Evolutionary conservation across 1,140 invertebrate species (phyloP).

Genomic region (Uloborus diversus): DNA sequence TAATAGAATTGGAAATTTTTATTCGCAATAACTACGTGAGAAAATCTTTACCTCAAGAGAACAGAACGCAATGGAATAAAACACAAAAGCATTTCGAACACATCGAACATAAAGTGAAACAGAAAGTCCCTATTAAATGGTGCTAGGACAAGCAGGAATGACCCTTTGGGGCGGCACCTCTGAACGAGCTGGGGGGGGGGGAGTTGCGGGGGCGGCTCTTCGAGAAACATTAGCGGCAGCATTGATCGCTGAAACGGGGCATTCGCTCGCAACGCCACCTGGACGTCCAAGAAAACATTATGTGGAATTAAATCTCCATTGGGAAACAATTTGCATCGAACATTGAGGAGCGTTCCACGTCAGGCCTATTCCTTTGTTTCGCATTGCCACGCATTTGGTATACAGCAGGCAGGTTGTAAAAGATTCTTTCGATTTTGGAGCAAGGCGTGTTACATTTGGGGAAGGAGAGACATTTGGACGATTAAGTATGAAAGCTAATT

Average conservation of each 20-base stretch:
- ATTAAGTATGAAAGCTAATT: no score
- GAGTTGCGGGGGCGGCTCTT: conserved; percentile 4
- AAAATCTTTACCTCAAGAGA: background rate
- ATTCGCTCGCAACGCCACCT: conserved; percentile 24
- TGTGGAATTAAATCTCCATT: conserved; percentile 52
- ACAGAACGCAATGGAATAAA: background rate
- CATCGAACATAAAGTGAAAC: background rate
- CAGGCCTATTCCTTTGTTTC: no score
- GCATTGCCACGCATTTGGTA: no score
- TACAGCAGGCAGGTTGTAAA: no score
- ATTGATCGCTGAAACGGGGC: conserved; percentile 9
- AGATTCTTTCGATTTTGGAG: no score
- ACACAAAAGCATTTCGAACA: background rate
- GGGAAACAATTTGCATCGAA: conserved; percentile 54
- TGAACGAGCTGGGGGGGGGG: background rate
- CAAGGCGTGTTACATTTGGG: no score
- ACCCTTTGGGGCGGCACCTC: conserved; percentile 15
- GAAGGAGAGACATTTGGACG: no score
- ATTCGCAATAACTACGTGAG: background rate
- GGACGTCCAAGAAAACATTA: conserved; percentile 47
- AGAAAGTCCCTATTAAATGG: background rate
- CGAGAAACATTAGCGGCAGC: conserved; percentile 41
- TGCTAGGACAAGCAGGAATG: background rate
- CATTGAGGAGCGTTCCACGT: conserved; percentile 15
- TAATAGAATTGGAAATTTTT: background rate